These are phyloP conservation scores for Oxyura jamaicensis DNA, from an alignment of 2,113 vertebrate genomes.

Conservation along the genomic window DNA sequence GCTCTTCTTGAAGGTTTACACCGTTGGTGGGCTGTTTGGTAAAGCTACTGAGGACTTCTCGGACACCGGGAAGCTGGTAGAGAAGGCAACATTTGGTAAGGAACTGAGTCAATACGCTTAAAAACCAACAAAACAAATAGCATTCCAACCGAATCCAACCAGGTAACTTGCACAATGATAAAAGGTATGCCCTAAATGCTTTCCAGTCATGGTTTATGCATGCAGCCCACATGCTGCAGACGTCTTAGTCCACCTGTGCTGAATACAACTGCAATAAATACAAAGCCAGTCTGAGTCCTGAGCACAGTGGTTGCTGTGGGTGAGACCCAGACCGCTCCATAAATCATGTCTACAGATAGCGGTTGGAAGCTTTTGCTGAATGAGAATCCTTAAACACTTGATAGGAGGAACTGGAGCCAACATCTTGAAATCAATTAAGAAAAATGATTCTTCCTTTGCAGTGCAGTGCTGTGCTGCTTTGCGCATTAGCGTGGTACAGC, in stretches of 20 bases:
- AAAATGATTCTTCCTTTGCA: background rate
- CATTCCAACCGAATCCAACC: background rate
- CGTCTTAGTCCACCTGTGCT: rapidly evolving
- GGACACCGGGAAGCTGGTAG: constrained; percentile 83
- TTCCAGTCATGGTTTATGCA: background rate
- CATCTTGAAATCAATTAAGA: background rate
- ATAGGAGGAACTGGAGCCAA: background rate
- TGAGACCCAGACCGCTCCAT: background rate
- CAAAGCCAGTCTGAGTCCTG: background rate
- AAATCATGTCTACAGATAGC: background rate
- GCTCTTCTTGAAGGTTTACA: constrained; percentile 83
- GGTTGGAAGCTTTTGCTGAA: background rate
- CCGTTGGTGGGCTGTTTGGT: constrained; percentile 87
- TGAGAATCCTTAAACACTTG: background rate
- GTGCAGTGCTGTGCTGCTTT: background rate
- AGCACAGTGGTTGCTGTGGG: background rate
- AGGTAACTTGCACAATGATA: background rate
- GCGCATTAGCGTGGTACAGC: rapidly evolving
- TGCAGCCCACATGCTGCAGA: background rate
- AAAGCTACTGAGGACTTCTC: constrained; percentile 90
- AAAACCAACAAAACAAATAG: background rate
- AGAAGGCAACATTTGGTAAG: constrained; percentile 91
- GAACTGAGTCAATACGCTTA: background rate
- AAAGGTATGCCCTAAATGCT: background rate
- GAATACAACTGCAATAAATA: background rate